Conservation (phyloP, 2,888 invertebrate genomes). For the Cetonia aurata region DNA sequence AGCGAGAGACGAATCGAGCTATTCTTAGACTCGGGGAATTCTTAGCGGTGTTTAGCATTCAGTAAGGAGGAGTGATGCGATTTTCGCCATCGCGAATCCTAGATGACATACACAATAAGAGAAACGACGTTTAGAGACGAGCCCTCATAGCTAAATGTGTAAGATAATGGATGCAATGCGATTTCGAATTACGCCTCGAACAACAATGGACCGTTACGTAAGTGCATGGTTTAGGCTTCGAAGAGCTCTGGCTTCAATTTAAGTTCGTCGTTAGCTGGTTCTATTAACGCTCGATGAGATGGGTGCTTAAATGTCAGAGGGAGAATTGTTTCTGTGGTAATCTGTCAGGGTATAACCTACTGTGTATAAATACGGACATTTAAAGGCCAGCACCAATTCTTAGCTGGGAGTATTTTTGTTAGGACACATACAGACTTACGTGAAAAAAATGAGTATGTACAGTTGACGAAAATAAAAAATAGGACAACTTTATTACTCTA, state of each 20-base stretch:
- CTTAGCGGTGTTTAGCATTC: constrained; percentile 14
- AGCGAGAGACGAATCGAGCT: background rate
- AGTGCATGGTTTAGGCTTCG: background rate
- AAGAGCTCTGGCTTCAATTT: constrained; percentile 30
- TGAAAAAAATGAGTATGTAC: no score
- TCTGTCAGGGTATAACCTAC: no score
- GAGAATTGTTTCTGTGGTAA: background rate
- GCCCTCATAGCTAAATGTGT: background rate
- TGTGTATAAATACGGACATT: no score
- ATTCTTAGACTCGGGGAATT: constrained; percentile 11
- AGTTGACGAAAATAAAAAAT: no score
- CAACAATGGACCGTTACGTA: constrained; percentile 37
- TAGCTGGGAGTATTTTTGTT: no score
- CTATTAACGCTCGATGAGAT: constrained; percentile 14
- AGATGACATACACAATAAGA: constrained; percentile 27
- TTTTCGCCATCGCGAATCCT: constrained; percentile 16
- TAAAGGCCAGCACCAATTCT: no score
- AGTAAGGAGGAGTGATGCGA: constrained; percentile 25
- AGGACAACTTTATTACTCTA: no score
- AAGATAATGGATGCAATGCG: constrained; percentile 15
- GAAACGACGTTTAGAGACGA: constrained; percentile 1
- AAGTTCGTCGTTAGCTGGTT: constrained; percentile 24
- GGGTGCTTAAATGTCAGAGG: constrained; percentile 18
- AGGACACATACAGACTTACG: no score
- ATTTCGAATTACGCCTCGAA: constrained; percentile 25